Percentiles rank a stretch among this genome's conserved stretches.
Conservation (phyloP, 2,113 vertebrate species). For the Rhinoderma darwinii region DNA sequence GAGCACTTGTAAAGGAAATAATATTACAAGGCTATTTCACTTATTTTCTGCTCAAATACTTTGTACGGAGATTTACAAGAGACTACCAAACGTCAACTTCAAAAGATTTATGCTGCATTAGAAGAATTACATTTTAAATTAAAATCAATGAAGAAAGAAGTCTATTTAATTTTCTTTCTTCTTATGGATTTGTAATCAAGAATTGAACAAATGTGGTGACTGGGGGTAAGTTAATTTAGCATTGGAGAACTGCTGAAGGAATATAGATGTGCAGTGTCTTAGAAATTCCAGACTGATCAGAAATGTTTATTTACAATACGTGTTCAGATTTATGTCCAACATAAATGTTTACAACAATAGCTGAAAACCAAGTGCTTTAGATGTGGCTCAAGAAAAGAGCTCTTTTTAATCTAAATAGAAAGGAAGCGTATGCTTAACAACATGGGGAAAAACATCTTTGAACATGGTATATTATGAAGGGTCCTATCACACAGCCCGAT, state of each 20-base stretch:
- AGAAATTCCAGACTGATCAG: conserved; percentile 61
- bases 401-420: too few relatives aligned
- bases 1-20: background rate
- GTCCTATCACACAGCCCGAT: too few relatives aligned
- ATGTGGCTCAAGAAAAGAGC: background rate
- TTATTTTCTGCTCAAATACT: background rate
- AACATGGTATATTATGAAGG: too few relatives aligned
- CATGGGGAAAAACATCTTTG: too few relatives aligned
- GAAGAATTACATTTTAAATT: conserved; percentile 67
- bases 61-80: conserved; percentile 58
- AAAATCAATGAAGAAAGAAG: conserved; percentile 71
- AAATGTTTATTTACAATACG: conserved; percentile 65
- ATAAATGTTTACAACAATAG: conserved; percentile 5
- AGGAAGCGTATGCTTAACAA: too few relatives aligned
- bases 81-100: conserved; percentile 62
- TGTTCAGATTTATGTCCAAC: conserved; percentile 59
- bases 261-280: conserved; percentile 64
- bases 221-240: conserved; percentile 67
- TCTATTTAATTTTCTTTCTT: conserved; percentile 65
- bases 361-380: background rate
- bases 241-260: conserved; percentile 67
- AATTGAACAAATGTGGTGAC: conserved; percentile 63
- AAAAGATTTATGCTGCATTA: conserved; percentile 59
- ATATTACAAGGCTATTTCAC: background rate
- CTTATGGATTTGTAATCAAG: conserved; percentile 68